Evolutionary conservation across 2,888 invertebrate genomes (phyloP).

Genomic region (Caprella mutica): DNA sequence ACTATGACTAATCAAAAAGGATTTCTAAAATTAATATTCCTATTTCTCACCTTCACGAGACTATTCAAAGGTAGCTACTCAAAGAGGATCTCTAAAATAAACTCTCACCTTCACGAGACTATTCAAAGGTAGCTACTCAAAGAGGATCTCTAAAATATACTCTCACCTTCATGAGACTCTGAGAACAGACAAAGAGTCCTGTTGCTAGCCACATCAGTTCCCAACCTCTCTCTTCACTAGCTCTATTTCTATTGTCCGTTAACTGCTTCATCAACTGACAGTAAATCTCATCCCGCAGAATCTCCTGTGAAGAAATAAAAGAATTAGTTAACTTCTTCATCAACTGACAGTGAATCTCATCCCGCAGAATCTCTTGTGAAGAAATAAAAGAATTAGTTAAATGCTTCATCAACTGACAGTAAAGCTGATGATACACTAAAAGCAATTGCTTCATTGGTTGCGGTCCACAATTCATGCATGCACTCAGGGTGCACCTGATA

Average conservation of each 20-base stretch:
- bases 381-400: conserved; percentile 50
- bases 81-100: too few relatives aligned
- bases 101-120: too few relatives aligned
- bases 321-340: conserved; percentile 98
- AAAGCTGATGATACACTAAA: too few relatives aligned
- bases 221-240: conserved; percentile 97
- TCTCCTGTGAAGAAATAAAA: conserved; percentile 53
- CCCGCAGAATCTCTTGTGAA: conserved; percentile 76
- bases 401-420: conserved; percentile 98
- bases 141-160: too few relatives aligned
- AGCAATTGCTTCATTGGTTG: too few relatives aligned
- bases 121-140: too few relatives aligned
- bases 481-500: too few relatives aligned
- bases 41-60: too few relatives aligned
- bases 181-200: conserved; percentile 92
- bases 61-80: too few relatives aligned
- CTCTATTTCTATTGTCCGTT: conserved; percentile 87
- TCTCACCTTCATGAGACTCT: conserved; percentile 63
- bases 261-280: conserved; percentile 98
- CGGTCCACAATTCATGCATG: too few relatives aligned
- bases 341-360: conserved; percentile 96
- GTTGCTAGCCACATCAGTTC: conserved; percentile 98
- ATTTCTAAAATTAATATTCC: too few relatives aligned
- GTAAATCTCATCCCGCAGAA: conserved; percentile 92
- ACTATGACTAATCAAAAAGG: too few relatives aligned